These are phyloP conservation scores for Oscheius sp. DNA, from an alignment of 2,888 invertebrate species.

Conservation along the genomic window DNA sequence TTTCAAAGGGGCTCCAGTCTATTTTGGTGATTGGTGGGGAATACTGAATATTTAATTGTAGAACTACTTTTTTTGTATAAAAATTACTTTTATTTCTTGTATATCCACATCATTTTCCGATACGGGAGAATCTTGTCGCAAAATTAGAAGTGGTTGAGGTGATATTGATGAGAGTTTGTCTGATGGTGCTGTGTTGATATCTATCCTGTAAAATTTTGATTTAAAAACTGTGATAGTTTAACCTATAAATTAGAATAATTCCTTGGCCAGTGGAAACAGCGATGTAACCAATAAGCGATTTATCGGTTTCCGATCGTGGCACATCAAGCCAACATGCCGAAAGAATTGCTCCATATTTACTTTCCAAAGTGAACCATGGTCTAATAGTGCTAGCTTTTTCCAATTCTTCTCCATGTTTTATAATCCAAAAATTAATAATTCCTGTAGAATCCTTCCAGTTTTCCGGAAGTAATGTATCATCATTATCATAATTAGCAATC, in stretches of 20 bases:
- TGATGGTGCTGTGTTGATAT: too few species aligned
- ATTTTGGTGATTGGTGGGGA: slow-evolving; percentile 37
- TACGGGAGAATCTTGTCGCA: slow-evolving; percentile 3
- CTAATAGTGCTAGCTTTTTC: background rate
- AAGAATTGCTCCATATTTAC: slow-evolving; percentile 37
- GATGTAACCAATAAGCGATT: slow-evolving; percentile 41
- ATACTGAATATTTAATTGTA: slow-evolving; percentile 14
- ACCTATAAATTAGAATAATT: slow-evolving; percentile 48
- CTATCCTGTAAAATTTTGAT: background rate
- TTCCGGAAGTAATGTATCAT: background rate
- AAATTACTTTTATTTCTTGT: background rate
- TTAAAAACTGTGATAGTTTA: too few species aligned
- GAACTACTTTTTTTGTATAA: background rate
- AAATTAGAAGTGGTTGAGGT: slow-evolving; percentile 9
- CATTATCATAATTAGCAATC: slow-evolving; percentile 12
- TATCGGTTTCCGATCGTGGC: slow-evolving; percentile 15
- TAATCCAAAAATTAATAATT: slow-evolving; percentile 22
- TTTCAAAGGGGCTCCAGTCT: slow-evolving; percentile 39
- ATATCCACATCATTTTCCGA: background rate
- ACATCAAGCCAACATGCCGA: slow-evolving; percentile 45
- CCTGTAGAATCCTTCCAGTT: slow-evolving; percentile 7
- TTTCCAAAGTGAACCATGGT: slow-evolving; percentile 25
- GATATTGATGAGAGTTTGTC: background rate
- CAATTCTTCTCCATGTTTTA: background rate
- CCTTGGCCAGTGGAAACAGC: slow-evolving; percentile 46